phyloP scores from a whole-genome alignment of 2,888 invertebrate species.

The Siphonodentalium dalli region DNA sequence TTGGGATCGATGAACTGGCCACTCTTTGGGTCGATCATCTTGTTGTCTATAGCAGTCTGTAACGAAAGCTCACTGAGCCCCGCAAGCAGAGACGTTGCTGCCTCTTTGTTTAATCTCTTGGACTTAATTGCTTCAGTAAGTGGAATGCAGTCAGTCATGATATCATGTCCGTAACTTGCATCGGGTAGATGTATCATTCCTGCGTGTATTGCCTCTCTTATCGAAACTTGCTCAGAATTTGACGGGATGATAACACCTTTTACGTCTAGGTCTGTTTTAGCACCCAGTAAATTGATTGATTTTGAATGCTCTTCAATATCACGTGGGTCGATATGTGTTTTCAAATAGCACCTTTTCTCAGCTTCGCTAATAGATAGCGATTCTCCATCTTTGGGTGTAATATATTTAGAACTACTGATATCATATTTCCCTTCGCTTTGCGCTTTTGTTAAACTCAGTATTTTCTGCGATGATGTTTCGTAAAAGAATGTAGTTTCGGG shows the following conservation, averaged over 20 bases:
- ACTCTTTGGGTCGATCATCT: conserved; percentile 63
- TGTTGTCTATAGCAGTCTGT: conserved; percentile 58
- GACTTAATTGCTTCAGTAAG: conserved; percentile 50
- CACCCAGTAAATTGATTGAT: conserved; percentile 45
- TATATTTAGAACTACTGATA: conserved; percentile 47
- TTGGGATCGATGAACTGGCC: conserved; percentile 64
- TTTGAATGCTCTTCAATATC: conserved; percentile 44
- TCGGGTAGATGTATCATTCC: conserved; percentile 48
- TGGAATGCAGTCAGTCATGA: conserved; percentile 37
- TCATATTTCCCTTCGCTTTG: conserved; percentile 51
- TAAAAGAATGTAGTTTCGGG: conserved; percentile 51
- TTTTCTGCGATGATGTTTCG: conserved; percentile 43
- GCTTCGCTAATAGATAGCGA: conserved; percentile 90
- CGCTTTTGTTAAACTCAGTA: conserved; percentile 47
- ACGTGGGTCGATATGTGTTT: conserved; percentile 64
- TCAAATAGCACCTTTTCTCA: conserved; percentile 84
- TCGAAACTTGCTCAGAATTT: conserved; percentile 75
- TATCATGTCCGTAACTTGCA: conserved; percentile 40
- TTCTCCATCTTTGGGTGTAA: conserved; percentile 77
- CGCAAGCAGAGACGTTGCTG: conserved; percentile 45
- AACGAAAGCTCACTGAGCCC: conserved; percentile 63
- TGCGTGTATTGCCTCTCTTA: conserved; percentile 61
- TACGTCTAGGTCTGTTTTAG: conserved; percentile 71
- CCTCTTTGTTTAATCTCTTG: conserved; percentile 43
- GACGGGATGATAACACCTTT: conserved; percentile 75